Evolutionary conservation across 2,113 vertebrate genomes (phyloP).

Genomic region (Dendrocopos noguchii): DNA sequence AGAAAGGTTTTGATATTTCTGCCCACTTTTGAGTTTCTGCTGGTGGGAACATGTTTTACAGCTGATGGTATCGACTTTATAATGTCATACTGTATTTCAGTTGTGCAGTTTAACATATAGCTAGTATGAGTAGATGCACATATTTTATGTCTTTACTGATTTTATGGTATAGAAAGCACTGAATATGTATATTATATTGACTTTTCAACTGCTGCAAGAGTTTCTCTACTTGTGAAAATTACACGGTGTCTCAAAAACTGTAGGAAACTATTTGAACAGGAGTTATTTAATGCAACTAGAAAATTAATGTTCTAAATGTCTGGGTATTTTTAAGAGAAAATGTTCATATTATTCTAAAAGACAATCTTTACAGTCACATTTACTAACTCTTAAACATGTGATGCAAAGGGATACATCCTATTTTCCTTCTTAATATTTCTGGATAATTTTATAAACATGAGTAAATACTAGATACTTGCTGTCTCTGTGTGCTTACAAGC

Average conservation of each 20-base stretch:
- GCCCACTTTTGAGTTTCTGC: background rate
- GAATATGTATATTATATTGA: background rate
- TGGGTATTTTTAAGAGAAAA: background rate
- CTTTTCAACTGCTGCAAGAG: background rate
- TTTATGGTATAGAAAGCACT: background rate
- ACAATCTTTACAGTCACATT: background rate
- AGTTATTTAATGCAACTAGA: no score
- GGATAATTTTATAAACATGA: background rate
- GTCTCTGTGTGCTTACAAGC: background rate
- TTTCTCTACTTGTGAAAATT: background rate
- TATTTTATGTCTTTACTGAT: accelerated
- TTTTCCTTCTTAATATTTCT: background rate
- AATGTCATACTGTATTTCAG: background rate
- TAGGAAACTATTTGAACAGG: background rate
- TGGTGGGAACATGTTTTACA: background rate
- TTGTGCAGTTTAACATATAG: background rate
- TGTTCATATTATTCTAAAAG: background rate
- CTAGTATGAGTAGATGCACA: background rate
- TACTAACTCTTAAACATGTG: background rate
- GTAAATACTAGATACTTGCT: background rate
- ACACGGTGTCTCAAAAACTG: background rate
- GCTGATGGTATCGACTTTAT: background rate
- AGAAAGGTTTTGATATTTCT: background rate
- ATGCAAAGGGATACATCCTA: background rate
- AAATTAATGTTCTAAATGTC: no score